These are phyloP conservation scores for Panulirus ornatus DNA, from an alignment of 1,140 invertebrate genomes.

Conservation along the genomic window DNA sequence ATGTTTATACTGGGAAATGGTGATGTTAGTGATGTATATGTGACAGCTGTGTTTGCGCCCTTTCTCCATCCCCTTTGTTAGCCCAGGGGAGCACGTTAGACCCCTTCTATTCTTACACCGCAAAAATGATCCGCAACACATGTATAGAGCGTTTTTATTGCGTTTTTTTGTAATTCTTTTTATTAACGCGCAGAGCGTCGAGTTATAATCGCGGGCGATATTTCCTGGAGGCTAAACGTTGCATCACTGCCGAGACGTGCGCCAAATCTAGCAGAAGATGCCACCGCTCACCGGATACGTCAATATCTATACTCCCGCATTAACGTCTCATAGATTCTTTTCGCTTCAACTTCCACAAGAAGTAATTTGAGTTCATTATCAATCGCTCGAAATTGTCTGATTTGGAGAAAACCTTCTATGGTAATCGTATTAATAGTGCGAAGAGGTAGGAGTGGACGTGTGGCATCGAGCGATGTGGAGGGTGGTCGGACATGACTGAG, in stretches of 20 bases:
- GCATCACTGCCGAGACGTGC: conserved; percentile 44
- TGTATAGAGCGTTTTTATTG: conserved; percentile 20
- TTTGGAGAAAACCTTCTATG: too few relatives aligned
- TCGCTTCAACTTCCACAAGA: too few relatives aligned
- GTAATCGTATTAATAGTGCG: too few relatives aligned
- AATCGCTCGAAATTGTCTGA: too few relatives aligned
- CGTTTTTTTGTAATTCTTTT: conserved; percentile 15
- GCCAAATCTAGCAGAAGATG: conserved; percentile 36
- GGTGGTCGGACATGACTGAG: conserved; percentile 58
- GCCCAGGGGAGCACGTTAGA: not conserved
- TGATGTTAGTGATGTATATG: not conserved
- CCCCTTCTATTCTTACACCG: conserved; percentile 32
- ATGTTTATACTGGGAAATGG: not conserved
- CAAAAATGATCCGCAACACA: conserved; percentile 39
- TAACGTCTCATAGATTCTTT: too few relatives aligned
- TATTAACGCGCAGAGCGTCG: not conserved
- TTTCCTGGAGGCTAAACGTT: conserved; percentile 62
- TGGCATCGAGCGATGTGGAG: conserved; percentile 21
- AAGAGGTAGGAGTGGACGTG: not conserved
- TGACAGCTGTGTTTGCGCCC: not conserved
- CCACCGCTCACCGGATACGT: not conserved
- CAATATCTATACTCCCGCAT: too few relatives aligned
- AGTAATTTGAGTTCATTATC: too few relatives aligned
- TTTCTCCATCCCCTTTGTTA: not conserved
- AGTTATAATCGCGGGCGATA: conserved; percentile 65